These are phyloP conservation scores for Phoebastria nigripes DNA, from an alignment of 2,797 vertebrate species.

Conservation along the genomic window DNA sequence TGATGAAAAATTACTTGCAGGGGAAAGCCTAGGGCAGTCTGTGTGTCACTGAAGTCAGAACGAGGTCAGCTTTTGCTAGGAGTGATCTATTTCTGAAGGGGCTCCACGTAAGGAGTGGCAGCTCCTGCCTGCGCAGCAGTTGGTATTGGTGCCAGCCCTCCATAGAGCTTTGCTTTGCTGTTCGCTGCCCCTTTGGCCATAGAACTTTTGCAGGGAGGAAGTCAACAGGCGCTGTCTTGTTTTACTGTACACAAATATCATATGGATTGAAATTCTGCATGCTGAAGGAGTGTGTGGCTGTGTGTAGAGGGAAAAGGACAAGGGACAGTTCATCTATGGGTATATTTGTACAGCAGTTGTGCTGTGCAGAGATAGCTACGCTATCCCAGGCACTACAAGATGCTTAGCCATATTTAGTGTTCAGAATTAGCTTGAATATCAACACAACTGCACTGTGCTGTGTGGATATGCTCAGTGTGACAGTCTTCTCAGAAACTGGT, in stretches of 20 bases:
- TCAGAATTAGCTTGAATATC: neutral
- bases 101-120: neutral
- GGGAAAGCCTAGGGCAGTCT: neutral
- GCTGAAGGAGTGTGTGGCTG: neutral
- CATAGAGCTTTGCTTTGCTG: neutral
- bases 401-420: neutral
- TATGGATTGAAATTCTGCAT: neutral
- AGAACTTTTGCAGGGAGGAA: neutral
- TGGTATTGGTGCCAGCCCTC: neutral
- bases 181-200: neutral
- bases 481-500: neutral
- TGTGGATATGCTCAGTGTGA: neutral
- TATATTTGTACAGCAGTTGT: neutral
- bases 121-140: neutral
- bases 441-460: neutral
- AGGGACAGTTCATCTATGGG: neutral
- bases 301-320: neutral
- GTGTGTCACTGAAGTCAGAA: neutral
- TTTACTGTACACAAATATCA: neutral
- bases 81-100: neutral
- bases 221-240: neutral
- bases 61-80: neutral
- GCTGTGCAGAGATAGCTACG: neutral
- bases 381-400: neutral
- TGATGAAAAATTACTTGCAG: constrained; percentile 4